Base-by-base conservation (phyloP, 1,140 invertebrate species). In the Zaprionus inermis region DNA sequence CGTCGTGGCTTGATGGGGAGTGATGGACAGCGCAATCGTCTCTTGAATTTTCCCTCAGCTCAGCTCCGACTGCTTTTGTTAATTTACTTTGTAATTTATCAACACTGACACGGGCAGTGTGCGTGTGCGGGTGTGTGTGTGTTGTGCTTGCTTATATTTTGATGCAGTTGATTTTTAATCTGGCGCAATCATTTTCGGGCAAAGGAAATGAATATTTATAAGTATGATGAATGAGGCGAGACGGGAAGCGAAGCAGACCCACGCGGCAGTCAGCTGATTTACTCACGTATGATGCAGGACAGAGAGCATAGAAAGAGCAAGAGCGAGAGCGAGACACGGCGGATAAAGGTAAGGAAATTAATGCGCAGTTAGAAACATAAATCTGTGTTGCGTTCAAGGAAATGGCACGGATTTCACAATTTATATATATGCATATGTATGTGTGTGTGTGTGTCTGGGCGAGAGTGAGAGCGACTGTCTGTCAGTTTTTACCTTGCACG, bases 101-200 rank as follows among this genome's bases (percentile, higher is more conserved):
- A 88, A 73, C 68, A 44, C 38, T 44, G 38, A n/a, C 38, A 49
- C 36, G 36, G 12, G 11, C 10, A 5, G 10, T 22, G 57, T 58
- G 41, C 49, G 18, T 58, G 66, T 77, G 61, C 77, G 54, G 36
- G 34, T 38, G 60, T 46, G 24, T 54, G 34, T 36, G 34, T 54
- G n/a, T 54, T 38, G 0, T 38, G 36, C 36, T n/a, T 18, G 10
- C 44, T 12, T 60, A 22, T 60, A 79, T 76, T 88, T 91, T 76
- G 78, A 84, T 85, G 69, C 75, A 91, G 90, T 91, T 90, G 90
- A 91, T 91, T 91, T 91, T 91, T 90, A 91, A 91, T 91, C 90
- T 91, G 90, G 80, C 51, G 85, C 82, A 88, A 91, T 90, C 85
- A 79, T 73, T 81, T 79, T 81, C 77, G 46, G 11, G 38, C 34